Conservation (phyloP, 2,888 invertebrate species). For the Hydroisotoma schaefferi region DNA sequence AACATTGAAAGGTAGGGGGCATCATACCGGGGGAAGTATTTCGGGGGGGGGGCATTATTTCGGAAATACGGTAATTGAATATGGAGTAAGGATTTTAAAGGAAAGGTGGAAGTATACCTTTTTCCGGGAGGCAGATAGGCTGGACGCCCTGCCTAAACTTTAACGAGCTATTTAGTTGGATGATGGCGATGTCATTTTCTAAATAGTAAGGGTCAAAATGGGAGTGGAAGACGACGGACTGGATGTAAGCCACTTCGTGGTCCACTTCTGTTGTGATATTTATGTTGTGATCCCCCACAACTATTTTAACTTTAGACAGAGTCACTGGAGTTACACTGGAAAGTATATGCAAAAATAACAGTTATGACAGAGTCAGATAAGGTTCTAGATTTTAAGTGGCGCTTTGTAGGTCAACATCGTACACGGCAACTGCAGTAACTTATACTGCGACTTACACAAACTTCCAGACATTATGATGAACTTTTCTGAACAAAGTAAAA, state of each 20-base stretch:
- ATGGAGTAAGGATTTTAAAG: too few species aligned
- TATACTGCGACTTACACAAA: not conserved
- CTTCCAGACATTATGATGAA: not conserved
- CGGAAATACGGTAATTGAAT: too few species aligned
- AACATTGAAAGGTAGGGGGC: too few species aligned
- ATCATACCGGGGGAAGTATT: too few species aligned
- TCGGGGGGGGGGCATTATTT: too few species aligned
- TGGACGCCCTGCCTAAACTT: slow-evolving; percentile 50
- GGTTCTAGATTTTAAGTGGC: too few species aligned
- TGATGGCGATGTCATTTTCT: slow-evolving; percentile 53
- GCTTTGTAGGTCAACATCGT: too few species aligned
- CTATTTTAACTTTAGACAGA: slow-evolving; percentile 33
- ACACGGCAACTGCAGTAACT: too few species aligned
- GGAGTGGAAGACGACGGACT: slow-evolving; percentile 51
- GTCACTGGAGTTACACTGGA: slow-evolving; percentile 41
- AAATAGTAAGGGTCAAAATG: slow-evolving; percentile 53
- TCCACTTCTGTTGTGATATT: slow-evolving; percentile 48
- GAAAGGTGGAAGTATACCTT: too few species aligned
- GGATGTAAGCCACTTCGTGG: slow-evolving; percentile 49
- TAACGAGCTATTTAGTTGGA: slow-evolving; percentile 51
- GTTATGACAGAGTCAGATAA: too few species aligned
- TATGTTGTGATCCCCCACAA: slow-evolving; percentile 51
- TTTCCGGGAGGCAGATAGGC: slow-evolving; percentile 52
- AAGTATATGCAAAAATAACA: not conserved
- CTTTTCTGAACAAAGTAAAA: not conserved